phyloP scores from a whole-genome alignment of 2,113 vertebrate genomes.

The Pan paniscus region DNA sequence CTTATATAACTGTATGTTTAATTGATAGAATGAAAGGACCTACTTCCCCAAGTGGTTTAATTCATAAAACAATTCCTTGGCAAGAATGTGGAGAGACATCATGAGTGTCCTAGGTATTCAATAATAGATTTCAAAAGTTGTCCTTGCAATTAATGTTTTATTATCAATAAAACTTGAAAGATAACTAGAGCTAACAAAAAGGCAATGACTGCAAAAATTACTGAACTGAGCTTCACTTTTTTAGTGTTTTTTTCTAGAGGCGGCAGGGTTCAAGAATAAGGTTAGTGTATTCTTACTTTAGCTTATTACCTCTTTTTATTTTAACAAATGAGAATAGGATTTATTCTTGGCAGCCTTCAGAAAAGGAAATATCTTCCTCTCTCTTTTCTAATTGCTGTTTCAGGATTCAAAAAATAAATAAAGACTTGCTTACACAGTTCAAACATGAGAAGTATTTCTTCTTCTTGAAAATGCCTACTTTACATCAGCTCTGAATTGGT shows the following conservation, averaged over 20 bases:
- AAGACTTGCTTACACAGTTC: background rate
- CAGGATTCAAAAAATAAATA: background rate
- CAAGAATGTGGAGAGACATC: background rate
- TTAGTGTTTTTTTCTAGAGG: slow-evolving; percentile 1
- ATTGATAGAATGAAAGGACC: background rate
- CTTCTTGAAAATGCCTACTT: background rate
- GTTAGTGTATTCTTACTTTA: slow-evolving; percentile 47
- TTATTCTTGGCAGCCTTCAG: slow-evolving; percentile 55
- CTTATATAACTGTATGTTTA: background rate
- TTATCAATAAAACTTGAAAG: background rate
- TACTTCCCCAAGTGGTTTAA: background rate
- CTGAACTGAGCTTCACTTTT: background rate
- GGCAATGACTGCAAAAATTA: background rate
- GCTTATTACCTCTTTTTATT: slow-evolving; percentile 47
- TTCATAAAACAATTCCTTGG: background rate
- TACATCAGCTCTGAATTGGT: background rate
- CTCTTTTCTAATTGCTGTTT: slow-evolving; percentile 36
- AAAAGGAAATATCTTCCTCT: slow-evolving; percentile 55
- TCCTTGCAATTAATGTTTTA: background rate
- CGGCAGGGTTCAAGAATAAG: background rate
- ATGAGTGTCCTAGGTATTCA: background rate
- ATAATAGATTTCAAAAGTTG: background rate
- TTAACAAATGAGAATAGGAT: slow-evolving; percentile 56
- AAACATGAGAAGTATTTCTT: background rate
- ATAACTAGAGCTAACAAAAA: background rate